Conservation (phyloP, 2,797 vertebrate genomes). For the Peromyscus eremicus region DNA sequence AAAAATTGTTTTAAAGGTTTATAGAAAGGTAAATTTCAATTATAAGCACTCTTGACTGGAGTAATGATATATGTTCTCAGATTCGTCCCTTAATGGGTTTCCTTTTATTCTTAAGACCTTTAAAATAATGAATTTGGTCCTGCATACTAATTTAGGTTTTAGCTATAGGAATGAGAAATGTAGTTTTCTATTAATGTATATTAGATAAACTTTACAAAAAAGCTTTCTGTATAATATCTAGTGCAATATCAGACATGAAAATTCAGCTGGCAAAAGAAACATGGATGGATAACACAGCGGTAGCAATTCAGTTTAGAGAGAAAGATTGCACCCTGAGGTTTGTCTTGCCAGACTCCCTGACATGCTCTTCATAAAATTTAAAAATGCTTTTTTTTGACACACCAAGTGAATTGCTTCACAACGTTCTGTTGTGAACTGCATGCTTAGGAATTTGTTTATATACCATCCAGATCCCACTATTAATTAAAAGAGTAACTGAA, state of each 20-base stretch:
- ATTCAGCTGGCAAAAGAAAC: background rate
- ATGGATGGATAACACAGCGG: background rate
- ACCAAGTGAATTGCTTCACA: constrained; percentile 6
- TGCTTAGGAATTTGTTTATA: background rate
- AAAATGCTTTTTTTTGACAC: constrained; percentile 29
- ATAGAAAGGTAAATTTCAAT: constrained; percentile 6
- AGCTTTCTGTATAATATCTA: constrained; percentile 1
- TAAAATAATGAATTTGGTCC: constrained; percentile 18
- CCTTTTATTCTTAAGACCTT: background rate
- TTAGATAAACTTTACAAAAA: background rate
- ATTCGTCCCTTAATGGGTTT: background rate
- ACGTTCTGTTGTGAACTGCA: background rate
- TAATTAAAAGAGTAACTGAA: constrained; percentile 15
- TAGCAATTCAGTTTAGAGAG: constrained; percentile 25
- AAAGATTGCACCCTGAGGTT: constrained; percentile 41
- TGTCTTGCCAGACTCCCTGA: constrained; percentile 23
- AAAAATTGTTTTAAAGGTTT: background rate
- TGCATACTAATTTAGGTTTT: background rate
- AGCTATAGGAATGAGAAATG: background rate
- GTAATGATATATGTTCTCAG: background rate
- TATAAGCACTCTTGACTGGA: background rate
- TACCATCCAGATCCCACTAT: background rate
- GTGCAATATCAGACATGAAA: background rate
- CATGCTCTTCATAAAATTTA: constrained; percentile 1
- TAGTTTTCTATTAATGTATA: background rate